Conservation (phyloP, 2,888 invertebrate species). For the Noctua janthe region DNA sequence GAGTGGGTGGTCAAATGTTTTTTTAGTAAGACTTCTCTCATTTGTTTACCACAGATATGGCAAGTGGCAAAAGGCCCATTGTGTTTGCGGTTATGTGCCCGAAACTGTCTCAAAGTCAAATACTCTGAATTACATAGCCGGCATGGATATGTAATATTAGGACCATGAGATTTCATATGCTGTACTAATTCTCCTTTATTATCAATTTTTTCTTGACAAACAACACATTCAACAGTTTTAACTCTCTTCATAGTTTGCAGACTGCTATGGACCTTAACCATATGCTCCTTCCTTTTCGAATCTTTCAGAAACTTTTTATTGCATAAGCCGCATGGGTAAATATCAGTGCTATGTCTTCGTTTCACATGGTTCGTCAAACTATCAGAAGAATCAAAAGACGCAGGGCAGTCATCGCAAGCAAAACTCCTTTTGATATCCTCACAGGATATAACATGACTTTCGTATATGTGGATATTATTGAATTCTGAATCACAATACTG, state of each 20-base stretch:
- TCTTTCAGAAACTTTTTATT: slow-evolving; percentile 64
- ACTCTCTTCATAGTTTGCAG: slow-evolving; percentile 70
- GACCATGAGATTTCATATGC: slow-evolving; percentile 68
- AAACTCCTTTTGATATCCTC: slow-evolving; percentile 65
- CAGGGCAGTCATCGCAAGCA: slow-evolving; percentile 71
- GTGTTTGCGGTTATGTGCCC: slow-evolving; percentile 56
- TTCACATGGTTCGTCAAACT: slow-evolving; percentile 69
- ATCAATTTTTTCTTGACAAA: slow-evolving; percentile 65
- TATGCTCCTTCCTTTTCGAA: slow-evolving; percentile 71
- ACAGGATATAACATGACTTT: slow-evolving; percentile 71
- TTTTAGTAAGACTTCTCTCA: slow-evolving; percentile 61
- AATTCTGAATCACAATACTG: slow-evolving; percentile 76
- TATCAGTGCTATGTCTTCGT: slow-evolving; percentile 69
- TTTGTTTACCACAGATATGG: slow-evolving; percentile 64
- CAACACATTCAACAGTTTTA: slow-evolving; percentile 35
- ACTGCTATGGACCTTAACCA: slow-evolving; percentile 73
- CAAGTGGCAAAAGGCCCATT: slow-evolving; percentile 54
- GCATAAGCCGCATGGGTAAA: slow-evolving; percentile 74
- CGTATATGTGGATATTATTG: slow-evolving; percentile 63
- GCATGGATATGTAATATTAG: slow-evolving; percentile 47
- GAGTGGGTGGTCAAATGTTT: slow-evolving; percentile 65
- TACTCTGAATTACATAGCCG: slow-evolving; percentile 56
- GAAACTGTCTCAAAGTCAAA: slow-evolving; percentile 50
- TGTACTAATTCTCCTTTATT: slow-evolving; percentile 71
- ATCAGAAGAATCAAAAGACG: slow-evolving; percentile 72